phyloP scores from a whole-genome alignment of 2,797 vertebrate genomes.

The Parotocinclus haroldoi region DNA sequence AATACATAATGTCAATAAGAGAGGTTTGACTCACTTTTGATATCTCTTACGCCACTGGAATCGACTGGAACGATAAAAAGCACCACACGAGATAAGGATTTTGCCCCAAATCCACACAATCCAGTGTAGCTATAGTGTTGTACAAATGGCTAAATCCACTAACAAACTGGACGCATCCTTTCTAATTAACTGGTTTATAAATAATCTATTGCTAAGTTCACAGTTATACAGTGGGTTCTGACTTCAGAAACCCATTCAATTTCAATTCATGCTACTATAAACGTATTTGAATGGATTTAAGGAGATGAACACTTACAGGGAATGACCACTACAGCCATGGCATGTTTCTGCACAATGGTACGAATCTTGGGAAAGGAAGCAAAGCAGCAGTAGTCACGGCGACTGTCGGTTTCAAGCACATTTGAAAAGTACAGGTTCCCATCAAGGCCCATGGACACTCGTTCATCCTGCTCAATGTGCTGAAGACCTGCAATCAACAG shows the following conservation, averaged over 20 bases:
- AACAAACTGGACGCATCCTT: too few species aligned
- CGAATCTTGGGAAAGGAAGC: slow-evolving; percentile 82
- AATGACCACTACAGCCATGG: slow-evolving; percentile 71
- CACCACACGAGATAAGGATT: slow-evolving; percentile 23
- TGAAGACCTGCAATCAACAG: slow-evolving; percentile 72
- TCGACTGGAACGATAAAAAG: slow-evolving; percentile 48
- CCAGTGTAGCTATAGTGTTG: too few species aligned
- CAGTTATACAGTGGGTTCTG: too few species aligned
- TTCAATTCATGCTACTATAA: too few species aligned
- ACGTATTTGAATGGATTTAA: too few species aligned
- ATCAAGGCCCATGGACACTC: slow-evolving; percentile 87
- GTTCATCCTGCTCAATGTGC: slow-evolving; percentile 85
- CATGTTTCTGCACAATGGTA: slow-evolving; percentile 87
- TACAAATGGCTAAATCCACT: not conserved
- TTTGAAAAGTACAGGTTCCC: slow-evolving; percentile 95
- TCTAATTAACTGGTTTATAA: too few species aligned
- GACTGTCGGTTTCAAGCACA: slow-evolving; percentile 80
- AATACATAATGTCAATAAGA: not conserved
- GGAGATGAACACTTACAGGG: slow-evolving; percentile 73
- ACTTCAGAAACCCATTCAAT: too few species aligned
- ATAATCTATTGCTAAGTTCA: too few species aligned
- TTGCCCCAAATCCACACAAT: not conserved
- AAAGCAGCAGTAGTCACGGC: slow-evolving; percentile 87
- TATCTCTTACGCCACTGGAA: slow-evolving; percentile 33
- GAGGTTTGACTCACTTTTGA: slow-evolving; percentile 47